These are phyloP conservation scores for Brachyhypopomus occidentalis DNA, from an alignment of 2,113 vertebrate genomes.

Conservation along the genomic window DNA sequence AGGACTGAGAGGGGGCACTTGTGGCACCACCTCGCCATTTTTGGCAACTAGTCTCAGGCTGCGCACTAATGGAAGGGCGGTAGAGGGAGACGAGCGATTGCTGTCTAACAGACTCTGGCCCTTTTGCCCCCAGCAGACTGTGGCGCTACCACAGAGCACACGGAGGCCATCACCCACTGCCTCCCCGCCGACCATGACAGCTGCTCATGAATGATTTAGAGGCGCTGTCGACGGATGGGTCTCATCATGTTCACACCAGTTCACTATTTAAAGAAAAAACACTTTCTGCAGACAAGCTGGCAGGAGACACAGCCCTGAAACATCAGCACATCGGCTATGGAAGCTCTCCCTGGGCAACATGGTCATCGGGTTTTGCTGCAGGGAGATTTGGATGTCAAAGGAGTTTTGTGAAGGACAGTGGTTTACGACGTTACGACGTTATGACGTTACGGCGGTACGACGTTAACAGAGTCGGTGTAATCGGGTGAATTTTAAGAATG, in stretches of 20 bases:
- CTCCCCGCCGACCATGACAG: conserved; percentile 46
- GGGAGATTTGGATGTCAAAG: conserved; percentile 22
- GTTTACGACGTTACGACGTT: too few relatives aligned
- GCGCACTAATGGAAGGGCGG: conserved; percentile 22
- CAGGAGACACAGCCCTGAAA: conserved; percentile 30
- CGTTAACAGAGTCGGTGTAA: not conserved
- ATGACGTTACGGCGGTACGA: too few relatives aligned
- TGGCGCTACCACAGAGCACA: conserved; percentile 38
- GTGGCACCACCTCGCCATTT: conserved; percentile 23
- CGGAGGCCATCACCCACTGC: conserved; percentile 21
- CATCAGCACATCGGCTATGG: conserved; percentile 25
- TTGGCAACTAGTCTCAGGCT: conserved; percentile 33
- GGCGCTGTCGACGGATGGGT: conserved; percentile 49
- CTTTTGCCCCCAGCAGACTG: conserved; percentile 39
- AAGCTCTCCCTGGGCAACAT: conserved; percentile 21
- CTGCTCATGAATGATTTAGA: conserved; percentile 63
- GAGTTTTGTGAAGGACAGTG: conserved; percentile 17
- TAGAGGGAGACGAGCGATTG: conserved; percentile 14
- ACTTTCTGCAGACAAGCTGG: conserved; percentile 18
- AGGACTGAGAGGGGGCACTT: conserved; percentile 4
- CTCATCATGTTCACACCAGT: conserved; percentile 56
- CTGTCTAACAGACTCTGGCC: conserved; percentile 34
- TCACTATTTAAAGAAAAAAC: conserved; percentile 47
- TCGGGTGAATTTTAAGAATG: not conserved
- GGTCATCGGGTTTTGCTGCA: conserved; percentile 32